phyloP scores from a whole-genome alignment of 2,113 vertebrate species.

The Henicopernis longicauda region DNA sequence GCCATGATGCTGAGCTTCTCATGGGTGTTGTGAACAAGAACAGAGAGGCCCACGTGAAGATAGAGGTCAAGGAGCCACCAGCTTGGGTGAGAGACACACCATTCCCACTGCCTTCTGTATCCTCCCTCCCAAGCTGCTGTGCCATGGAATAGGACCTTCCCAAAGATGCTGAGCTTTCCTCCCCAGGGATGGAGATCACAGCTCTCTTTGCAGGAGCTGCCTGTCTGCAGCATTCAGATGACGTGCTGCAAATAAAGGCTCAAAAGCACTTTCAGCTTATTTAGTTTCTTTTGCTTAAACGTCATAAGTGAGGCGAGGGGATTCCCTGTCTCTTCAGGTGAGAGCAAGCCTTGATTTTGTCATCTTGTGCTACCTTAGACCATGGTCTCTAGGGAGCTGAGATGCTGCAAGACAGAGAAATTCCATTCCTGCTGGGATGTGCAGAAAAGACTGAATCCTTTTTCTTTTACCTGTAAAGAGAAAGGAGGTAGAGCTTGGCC shows the following conservation, averaged over 20 bases:
- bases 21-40: conserved; percentile 97
- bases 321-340: neutral
- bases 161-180: neutral
- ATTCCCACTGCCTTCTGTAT: neutral
- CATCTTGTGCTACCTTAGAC: neutral
- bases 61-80: conserved; percentile 83
- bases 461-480: neutral
- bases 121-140: neutral
- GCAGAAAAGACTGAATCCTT: neutral
- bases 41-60: conserved; percentile 88
- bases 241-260: neutral
- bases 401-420: neutral
- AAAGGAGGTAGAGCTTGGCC: neutral
- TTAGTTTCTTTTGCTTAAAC: neutral
- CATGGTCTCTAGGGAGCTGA: neutral
- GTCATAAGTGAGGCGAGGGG: accelerated
- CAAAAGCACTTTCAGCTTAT: neutral
- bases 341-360: neutral
- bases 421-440: neutral
- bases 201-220: neutral
- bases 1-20: conserved; percentile 80
- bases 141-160: neutral
- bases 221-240: neutral
- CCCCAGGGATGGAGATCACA: neutral
- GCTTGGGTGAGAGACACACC: conserved; percentile 79